A percentile compares a stretch with the other conserved stretches of the same genome.
Evolutionary conservation across 2,113 vertebrate species (phyloP).

Genomic region (Struthio camelus): DNA sequence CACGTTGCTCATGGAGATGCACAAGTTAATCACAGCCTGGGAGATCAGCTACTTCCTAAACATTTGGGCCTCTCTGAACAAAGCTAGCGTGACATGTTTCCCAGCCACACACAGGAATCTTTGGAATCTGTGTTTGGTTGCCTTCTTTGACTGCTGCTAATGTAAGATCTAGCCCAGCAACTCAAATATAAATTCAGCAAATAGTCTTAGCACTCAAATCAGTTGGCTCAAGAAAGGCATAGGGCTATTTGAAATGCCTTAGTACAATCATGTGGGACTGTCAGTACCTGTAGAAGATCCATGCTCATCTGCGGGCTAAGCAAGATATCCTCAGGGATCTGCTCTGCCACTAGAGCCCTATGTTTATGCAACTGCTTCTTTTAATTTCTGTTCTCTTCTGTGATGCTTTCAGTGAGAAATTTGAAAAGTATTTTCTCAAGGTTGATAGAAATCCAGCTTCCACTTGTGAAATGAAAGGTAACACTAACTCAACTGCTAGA

Average conservation of each 20-base stretch:
- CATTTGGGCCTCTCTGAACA: background rate
- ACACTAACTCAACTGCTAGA: background rate
- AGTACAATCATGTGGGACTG: background rate
- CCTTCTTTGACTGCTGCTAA: background rate
- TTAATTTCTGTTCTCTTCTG: background rate
- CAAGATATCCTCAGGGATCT: background rate
- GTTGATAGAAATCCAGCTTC: background rate
- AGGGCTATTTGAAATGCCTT: background rate
- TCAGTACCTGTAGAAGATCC: background rate
- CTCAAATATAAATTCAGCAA: background rate
- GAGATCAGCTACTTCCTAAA: background rate
- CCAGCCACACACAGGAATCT: background rate
- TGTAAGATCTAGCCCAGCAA: background rate
- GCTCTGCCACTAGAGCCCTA: background rate
- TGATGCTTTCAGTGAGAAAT: background rate
- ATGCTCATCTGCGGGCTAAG: background rate
- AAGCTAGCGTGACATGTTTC: background rate
- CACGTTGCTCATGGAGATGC: background rate
- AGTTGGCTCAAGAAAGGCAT: background rate
- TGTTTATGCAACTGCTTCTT: background rate
- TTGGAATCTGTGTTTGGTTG: background rate
- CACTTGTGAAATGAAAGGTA: background rate
- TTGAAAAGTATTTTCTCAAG: background rate
- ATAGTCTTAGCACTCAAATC: background rate
- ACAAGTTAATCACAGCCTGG: background rate